A percentile compares a stretch with the other conserved stretches of the same genome.
These are phyloP conservation scores for Periophthalmus modestus DNA, from an alignment of 2,113 vertebrate genomes.

Conservation along the genomic window DNA sequence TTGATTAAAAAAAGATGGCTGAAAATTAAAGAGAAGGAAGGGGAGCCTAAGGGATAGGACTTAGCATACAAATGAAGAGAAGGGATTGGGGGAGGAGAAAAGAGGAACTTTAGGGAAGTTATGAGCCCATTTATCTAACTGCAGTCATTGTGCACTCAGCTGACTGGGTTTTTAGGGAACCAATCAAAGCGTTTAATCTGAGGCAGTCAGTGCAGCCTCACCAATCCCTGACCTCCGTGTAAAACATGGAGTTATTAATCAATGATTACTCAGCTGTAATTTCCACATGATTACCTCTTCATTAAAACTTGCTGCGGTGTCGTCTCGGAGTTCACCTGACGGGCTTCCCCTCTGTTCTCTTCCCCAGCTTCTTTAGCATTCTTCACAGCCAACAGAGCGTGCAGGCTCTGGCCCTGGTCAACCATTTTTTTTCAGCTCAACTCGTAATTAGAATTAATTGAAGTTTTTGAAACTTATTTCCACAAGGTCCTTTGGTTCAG, in stretches of 20 bases:
- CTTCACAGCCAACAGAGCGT: constrained; percentile 31
- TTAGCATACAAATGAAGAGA: constrained; percentile 78
- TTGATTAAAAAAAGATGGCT: constrained; percentile 82
- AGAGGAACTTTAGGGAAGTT: constrained; percentile 71
- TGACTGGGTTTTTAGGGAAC: constrained; percentile 66
- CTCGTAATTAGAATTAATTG: constrained; percentile 53
- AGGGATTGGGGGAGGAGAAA: constrained; percentile 51
- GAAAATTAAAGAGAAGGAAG: constrained; percentile 78
- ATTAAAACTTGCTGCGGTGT: constrained; percentile 57
- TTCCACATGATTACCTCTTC: constrained; percentile 67
- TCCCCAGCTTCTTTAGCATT: constrained; percentile 31
- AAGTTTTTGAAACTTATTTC: constrained; percentile 54
- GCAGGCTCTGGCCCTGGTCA: constrained; percentile 29
- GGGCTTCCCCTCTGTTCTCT: constrained; percentile 31
- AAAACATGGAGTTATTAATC: constrained; percentile 75
- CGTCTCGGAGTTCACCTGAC: constrained; percentile 53
- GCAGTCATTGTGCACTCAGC: constrained; percentile 58
- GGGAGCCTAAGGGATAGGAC: constrained; percentile 72
- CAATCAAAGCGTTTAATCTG: constrained; percentile 71
- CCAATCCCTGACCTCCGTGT: constrained; percentile 69
- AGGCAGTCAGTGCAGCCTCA: constrained; percentile 52
- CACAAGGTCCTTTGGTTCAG: constrained; percentile 36
- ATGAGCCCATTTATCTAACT: constrained; percentile 76
- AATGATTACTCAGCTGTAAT: constrained; percentile 66
- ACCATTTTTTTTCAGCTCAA: constrained; percentile 26